A percentile compares a stretch with the other conserved stretches of the same genome.
Evolutionary conservation across 1,140 invertebrate species (phyloP).

Genomic region (Panulirus ornatus): DNA sequence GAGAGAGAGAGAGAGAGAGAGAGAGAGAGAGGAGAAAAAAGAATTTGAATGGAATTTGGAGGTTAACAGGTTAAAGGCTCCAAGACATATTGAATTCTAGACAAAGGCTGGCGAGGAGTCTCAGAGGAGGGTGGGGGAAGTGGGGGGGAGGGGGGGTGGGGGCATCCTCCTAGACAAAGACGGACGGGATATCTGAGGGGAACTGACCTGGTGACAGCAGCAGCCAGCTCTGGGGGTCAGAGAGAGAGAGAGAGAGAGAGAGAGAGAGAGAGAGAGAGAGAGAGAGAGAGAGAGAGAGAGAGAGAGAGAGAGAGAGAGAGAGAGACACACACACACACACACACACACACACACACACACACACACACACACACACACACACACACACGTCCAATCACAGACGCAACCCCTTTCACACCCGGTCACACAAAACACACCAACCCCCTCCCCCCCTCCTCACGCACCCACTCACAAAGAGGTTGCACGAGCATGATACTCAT

Average conservation of each 20-base stretch:
- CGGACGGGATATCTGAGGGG: slow-evolving; percentile 54
- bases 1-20: slow-evolving; percentile 27
- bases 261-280: slow-evolving; percentile 40
- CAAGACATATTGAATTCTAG: slow-evolving; percentile 54
- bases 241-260: slow-evolving; percentile 33
- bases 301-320: not conserved
- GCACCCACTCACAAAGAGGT: too few relatives aligned
- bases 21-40: not conserved
- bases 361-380: too few relatives aligned
- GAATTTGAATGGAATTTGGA: not conserved
- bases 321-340: not conserved
- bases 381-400: too few relatives aligned
- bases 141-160: too few relatives aligned
- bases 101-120: slow-evolving; percentile 35
- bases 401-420: too few relatives aligned
- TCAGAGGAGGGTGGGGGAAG: slow-evolving; percentile 39
- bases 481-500: too few relatives aligned
- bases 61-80: slow-evolving; percentile 56
- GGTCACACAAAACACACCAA: too few relatives aligned
- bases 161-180: slow-evolving; percentile 38
- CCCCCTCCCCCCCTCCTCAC: too few relatives aligned
- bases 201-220: slow-evolving; percentile 54
- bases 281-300: slow-evolving; percentile 1
- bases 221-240: slow-evolving; percentile 11
- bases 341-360: not conserved